Evolutionary conservation across 2,888 invertebrate genomes (phyloP), one percentile per base, ranked within the genome.

Genomic region (Alviniconcha strummeri): DNA sequence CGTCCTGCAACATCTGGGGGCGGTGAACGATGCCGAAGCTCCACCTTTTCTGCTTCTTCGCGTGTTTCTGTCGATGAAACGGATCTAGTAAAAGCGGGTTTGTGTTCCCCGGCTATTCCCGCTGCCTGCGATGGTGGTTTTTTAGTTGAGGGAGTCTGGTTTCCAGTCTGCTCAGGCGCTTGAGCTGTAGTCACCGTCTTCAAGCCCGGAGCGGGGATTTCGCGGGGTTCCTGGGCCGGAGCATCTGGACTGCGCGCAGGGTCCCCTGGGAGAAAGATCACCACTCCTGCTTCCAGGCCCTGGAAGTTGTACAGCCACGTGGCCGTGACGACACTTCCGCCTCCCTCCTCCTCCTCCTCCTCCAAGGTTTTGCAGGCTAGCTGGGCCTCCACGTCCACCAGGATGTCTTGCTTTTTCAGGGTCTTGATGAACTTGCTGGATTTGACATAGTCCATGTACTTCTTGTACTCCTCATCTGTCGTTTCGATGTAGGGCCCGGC

Each of bases 291-390:
- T 36, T 82, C 77, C 77, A 82, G 77, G 7, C 82, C 82, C 19
- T 77, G 77, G 69, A 77, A 76, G 57, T 69, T 82, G 69, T 77
- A 75, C 17, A 82, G 17, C 82, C 82, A 82, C 0, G 82, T 69
- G 9, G 67, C 56, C 36, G 69, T 11, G 9, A 82, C 54, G 7
- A 17, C 67, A 6, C 8, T 17, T 15, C 60, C 60, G 11, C 2
- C 9, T 0, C 60, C 60, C 13, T 8, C 9, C 8, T 19, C 60
- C n/a, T n/a, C n/a, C n/a, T n/a, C n/a, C n/a, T n/a, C n/a, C 15
- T 60, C 75, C 3, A 82, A 36, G 2, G 19, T 19, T 17, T 55
- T 19, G 54, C 55, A 19, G 15, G 17, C 82, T 5, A 82, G 57
- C 17, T 6, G 13, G 0, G 9, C 11, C 8, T 55, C 67, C 7